These are phyloP conservation scores for Aurelia coerulea DNA, from an alignment of 30 jellyfish, hydroid and myxozoan genomes.

Conservation along the genomic window DNA sequence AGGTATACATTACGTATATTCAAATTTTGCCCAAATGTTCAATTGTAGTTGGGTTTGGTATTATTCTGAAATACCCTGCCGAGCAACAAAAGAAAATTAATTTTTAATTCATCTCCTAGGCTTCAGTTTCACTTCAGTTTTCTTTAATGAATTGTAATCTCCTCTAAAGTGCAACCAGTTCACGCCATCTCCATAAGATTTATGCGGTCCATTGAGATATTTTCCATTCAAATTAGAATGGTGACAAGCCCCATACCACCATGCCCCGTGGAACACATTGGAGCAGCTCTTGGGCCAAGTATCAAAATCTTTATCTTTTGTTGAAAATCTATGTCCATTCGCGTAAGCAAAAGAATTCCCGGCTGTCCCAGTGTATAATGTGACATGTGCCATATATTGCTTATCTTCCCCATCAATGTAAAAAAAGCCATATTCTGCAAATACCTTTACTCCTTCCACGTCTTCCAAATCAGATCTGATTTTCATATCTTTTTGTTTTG, in stretches of 20 bases:
- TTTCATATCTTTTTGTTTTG: constrained; percentile 3
- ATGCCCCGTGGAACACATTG: constrained; percentile 18
- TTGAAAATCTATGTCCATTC: constrained; percentile 14
- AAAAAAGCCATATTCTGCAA: constrained; percentile 24
- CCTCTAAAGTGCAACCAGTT: constrained; percentile 29
- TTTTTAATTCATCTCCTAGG: not conserved
- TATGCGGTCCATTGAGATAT: constrained; percentile 33
- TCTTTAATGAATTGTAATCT: constrained; percentile 6
- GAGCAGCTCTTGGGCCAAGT: constrained; percentile 1
- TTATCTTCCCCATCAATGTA: constrained; percentile 25
- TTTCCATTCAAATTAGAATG: constrained; percentile 36
- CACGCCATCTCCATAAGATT: constrained; percentile 1
- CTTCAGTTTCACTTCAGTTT: constrained; percentile 25
- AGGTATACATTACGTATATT: too few species aligned
- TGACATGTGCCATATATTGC: constrained; percentile 10
- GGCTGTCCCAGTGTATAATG: constrained; percentile 28
- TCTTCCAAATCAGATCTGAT: constrained; percentile 49
- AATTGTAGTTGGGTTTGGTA: too few species aligned
- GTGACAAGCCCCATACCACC: constrained; percentile 36
- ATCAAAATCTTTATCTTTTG: constrained; percentile 45
- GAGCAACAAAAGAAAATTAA: too few species aligned
- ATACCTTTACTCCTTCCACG: constrained; percentile 16
- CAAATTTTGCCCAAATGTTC: too few species aligned
- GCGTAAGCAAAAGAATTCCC: constrained; percentile 18
- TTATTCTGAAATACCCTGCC: too few species aligned